Conservation (phyloP, 2,888 invertebrate genomes). For the Hyppa rectilinea region DNA sequence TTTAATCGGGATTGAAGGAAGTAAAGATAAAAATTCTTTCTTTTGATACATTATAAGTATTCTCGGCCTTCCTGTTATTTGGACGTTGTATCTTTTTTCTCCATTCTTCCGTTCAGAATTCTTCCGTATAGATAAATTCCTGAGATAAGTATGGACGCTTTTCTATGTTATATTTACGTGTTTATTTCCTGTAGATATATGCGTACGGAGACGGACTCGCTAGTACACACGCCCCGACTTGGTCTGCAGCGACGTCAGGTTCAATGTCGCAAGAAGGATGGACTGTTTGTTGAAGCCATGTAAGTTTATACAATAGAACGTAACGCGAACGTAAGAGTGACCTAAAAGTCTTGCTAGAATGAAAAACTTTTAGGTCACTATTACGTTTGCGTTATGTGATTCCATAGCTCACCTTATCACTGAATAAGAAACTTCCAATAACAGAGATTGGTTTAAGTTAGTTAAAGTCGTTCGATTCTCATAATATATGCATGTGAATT, state of each 20-base stretch:
- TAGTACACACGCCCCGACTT: slow-evolving; percentile 86
- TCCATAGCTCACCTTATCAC: too few species aligned
- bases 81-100: slow-evolving; percentile 32
- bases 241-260: slow-evolving; percentile 86
- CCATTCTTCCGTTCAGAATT: neutral
- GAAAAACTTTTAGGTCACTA: too few species aligned
- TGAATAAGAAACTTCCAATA: too few species aligned
- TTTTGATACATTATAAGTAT: slow-evolving; percentile 44
- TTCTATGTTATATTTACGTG: neutral
- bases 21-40: slow-evolving; percentile 34
- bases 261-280: slow-evolving; percentile 84
- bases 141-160: slow-evolving; percentile 14
- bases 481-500: too few species aligned
- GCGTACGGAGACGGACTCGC: slow-evolving; percentile 78
- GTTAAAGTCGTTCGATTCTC: too few species aligned
- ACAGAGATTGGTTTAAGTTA: too few species aligned
- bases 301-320: slow-evolving; percentile 72
- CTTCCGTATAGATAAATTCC: slow-evolving; percentile 22
- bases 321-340: too few species aligned
- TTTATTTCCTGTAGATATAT: slow-evolving; percentile 65
- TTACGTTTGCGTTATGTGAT: too few species aligned
- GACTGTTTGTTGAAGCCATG: slow-evolving; percentile 83
- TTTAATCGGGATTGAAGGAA: slow-evolving; percentile 24
- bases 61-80: slow-evolving; percentile 28
- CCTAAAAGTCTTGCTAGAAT: too few species aligned